These are phyloP conservation scores for Trichopoda pennipes DNA, from an alignment of 2,888 invertebrate species.

Conservation along the genomic window DNA sequence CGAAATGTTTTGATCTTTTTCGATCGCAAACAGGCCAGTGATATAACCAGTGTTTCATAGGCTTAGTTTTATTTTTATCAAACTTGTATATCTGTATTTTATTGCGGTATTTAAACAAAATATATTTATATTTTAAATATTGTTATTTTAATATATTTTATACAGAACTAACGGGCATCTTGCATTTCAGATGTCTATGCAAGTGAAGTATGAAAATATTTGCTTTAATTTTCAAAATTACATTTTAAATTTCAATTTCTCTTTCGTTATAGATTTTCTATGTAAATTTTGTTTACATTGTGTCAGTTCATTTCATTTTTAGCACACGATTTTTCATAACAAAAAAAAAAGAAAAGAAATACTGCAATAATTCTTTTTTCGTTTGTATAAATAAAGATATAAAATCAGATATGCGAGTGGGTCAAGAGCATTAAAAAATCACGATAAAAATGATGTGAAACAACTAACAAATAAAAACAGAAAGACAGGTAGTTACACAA, in stretches of 20 bases:
- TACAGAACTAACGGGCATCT: not conserved
- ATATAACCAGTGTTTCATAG: too few species aligned
- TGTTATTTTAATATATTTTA: too few species aligned
- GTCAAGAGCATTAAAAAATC: conserved; percentile 14
- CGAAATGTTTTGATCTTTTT: too few species aligned
- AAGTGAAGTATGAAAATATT: conserved; percentile 24
- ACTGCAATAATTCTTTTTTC: not conserved
- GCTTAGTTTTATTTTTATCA: too few species aligned
- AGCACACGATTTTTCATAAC: not conserved
- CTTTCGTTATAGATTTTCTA: conserved; percentile 22
- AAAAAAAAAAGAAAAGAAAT: not conserved
- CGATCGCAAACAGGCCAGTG: too few species aligned
- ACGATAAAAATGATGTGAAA: not conserved
- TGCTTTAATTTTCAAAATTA: conserved; percentile 35
- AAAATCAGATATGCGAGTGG: not conserved
- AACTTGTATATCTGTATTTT: too few species aligned
- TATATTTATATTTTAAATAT: too few species aligned
- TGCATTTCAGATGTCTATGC: not conserved
- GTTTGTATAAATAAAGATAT: not conserved
- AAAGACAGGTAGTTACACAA: conserved; percentile 8
- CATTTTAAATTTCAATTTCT: conserved; percentile 44
- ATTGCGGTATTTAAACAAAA: too few species aligned
- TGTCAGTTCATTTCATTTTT: conserved; percentile 38
- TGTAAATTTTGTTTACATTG: conserved; percentile 44
- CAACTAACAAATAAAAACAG: not conserved